These are phyloP conservation scores for Apotomis turbidana DNA, from an alignment of 2,888 invertebrate genomes.

Conservation along the genomic window DNA sequence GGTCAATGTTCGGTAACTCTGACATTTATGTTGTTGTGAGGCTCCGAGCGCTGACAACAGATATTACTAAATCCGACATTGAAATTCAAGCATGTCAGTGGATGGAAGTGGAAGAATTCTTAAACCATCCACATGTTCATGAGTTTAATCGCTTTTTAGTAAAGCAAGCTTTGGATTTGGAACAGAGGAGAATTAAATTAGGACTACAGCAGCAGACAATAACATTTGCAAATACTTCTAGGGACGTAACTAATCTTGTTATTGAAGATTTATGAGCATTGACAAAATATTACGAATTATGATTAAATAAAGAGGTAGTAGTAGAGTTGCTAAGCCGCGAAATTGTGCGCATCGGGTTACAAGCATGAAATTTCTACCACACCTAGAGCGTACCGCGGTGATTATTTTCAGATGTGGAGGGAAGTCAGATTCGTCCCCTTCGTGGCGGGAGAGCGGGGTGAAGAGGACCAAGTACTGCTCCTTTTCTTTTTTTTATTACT, in stretches of 20 bases:
- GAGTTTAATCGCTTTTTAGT: constrained; percentile 88
- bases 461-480: too few species aligned
- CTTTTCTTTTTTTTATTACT: too few species aligned
- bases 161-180: constrained; percentile 86
- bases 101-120: constrained; percentile 91
- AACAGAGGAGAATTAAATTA: constrained; percentile 84
- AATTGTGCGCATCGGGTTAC: too few species aligned
- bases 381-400: too few species aligned
- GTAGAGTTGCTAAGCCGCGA: too few species aligned
- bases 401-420: too few species aligned
- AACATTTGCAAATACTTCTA: constrained; percentile 59
- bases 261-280: constrained; percentile 60
- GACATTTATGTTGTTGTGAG: constrained; percentile 93
- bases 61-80: constrained; percentile 87
- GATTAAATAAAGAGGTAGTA: too few species aligned
- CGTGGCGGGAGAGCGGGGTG: too few species aligned
- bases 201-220: constrained; percentile 77
- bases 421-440: too few species aligned
- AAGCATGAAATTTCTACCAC: too few species aligned
- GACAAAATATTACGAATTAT: neutral
- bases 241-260: constrained; percentile 67
- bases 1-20: constrained; percentile 90
- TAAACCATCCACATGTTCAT: constrained; percentile 88
- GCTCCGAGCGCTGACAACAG: constrained; percentile 85
- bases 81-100: constrained; percentile 92